These are phyloP conservation scores for Stenodera caucasica DNA, from an alignment of 2,888 invertebrate genomes.

Conservation along the genomic window DNA sequence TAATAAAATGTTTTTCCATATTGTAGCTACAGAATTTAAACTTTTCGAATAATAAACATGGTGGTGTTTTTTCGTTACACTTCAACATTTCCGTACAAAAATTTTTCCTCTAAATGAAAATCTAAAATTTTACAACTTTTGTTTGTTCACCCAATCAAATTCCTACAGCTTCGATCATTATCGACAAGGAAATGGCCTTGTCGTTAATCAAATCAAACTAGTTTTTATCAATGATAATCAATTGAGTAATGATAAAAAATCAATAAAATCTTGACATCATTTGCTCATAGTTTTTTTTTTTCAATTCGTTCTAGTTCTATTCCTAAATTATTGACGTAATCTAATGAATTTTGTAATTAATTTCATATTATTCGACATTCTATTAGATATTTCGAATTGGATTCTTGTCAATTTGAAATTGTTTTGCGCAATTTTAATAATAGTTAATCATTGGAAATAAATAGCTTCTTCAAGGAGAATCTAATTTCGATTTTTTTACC, in stretches of 20 bases:
- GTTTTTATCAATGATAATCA: too few relatives aligned
- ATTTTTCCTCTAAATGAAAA: neutral
- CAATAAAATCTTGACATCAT: too few relatives aligned
- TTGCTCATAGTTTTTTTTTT: neutral
- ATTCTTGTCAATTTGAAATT: neutral
- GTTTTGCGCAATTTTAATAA: neutral
- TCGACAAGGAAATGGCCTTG: too few relatives aligned
- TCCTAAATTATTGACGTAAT: neutral
- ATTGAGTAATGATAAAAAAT: too few relatives aligned
- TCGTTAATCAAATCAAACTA: too few relatives aligned
- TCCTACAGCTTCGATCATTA: too few relatives aligned
- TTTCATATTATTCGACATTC: neutral
- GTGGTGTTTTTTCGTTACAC: neutral
- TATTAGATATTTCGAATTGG: neutral
- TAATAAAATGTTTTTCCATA: neutral
- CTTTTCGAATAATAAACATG: slow-evolving; percentile 1
- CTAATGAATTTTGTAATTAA: neutral
- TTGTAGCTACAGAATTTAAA: neutral
- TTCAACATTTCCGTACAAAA: neutral
- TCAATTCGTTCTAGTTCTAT: neutral
- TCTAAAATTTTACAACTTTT: too few relatives aligned
- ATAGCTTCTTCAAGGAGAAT: slow-evolving; percentile 1
- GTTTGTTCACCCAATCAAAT: too few relatives aligned
- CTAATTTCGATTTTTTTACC: neutral
- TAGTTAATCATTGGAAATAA: neutral